Base-by-base conservation (phyloP, 1,140 invertebrate genomes). In the Conopomorpha cramerella region DNA sequence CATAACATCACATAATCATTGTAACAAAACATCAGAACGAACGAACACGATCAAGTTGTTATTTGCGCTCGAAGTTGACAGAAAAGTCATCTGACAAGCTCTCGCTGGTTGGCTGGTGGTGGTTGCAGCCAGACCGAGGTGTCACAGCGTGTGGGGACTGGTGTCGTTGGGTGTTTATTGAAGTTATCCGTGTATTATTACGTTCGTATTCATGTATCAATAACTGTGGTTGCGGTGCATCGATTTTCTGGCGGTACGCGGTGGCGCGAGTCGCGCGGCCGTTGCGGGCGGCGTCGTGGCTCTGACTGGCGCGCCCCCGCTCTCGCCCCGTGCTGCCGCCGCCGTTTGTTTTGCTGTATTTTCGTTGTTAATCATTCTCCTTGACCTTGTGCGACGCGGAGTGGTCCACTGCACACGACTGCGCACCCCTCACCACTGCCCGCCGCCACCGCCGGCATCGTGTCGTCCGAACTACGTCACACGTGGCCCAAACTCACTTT, bases 311-410 rank as follows among this genome's bases (percentile, higher is more conserved):
- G 66, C 56, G 52, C 55, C 63, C 65, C 44, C 61, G 34, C 56
- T 36, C 42, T 34, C 59, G 56, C 58, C 70, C 49, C 59, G 46
- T n/a, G n/a, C n/a, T n/a, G n/a, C 50, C 51, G 55, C 59, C 67
- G 50, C 52, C 63, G 63, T 70, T 73, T 76, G 71, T 76, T 76
- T 76, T 76, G 71, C 71, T 76, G 71, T 76, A 76, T 76, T 76
- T 76, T 76, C 67, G 71, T 71, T 76, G 71, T 76, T 76, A 76
- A 76, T 76, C 71, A 76, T 76, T 76, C 71, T 72, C 71, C 67
- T 76, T 76, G 71, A 76, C 71, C 71, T 76, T 76, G 71, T 76
- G 67, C 71, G 65, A 71, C 62, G 70, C 56, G 51, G 66, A 76
- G 71, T 76, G 67, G 71, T 68, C 71, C 71, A 72, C 67, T 72